These are phyloP conservation scores for Bubo bubo DNA, from an alignment of 2,113 vertebrate genomes.

Conservation along the genomic window DNA sequence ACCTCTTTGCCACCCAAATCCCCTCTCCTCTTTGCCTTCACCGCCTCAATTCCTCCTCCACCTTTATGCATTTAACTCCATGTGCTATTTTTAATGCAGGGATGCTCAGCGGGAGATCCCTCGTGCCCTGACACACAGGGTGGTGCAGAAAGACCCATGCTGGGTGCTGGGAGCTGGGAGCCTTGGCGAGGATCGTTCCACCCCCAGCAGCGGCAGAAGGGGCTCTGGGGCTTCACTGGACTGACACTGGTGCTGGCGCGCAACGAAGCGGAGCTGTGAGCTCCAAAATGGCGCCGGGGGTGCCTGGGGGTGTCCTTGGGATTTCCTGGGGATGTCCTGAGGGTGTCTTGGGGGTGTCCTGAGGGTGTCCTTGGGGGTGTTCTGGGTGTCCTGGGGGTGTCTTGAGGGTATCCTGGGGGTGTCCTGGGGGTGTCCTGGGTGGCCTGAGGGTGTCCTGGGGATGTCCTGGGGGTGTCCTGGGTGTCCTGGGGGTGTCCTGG, in stretches of 20 bases:
- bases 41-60: background rate
- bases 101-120: background rate
- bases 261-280: no score
- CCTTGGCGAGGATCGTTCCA: background rate
- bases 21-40: background rate
- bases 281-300: background rate
- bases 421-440: no score
- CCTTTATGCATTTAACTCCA: accelerated
- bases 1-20: background rate
- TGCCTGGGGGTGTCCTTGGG: background rate
- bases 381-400: background rate
- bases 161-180: background rate
- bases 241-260: no score
- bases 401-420: no score
- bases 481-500: background rate
- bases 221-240: background rate
- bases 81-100: background rate
- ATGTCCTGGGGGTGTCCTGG: no score
- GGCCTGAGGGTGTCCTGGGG: no score
- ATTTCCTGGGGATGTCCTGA: background rate
- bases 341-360: no score
- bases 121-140: accelerated
- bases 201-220: background rate
- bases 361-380: background rate
- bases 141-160: no score